Conservation (phyloP, 1,140 invertebrate genomes). For the Oryctes rhinoceros region DNA sequence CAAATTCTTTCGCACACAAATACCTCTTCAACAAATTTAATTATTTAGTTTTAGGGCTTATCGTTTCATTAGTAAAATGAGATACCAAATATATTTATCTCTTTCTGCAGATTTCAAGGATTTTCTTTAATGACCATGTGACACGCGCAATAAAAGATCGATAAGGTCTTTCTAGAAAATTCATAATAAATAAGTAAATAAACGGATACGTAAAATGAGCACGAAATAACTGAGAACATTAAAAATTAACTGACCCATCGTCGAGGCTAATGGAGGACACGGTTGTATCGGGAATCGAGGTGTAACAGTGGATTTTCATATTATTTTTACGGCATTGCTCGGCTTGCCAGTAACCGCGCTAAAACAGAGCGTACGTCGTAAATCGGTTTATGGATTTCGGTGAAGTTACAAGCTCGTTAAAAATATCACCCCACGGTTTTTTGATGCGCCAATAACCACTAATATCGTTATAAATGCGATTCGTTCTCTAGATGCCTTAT, state of each 20-base stretch:
- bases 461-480: slow-evolving; percentile 33
- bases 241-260: not conserved
- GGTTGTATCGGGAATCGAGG: not conserved
- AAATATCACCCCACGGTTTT: slow-evolving; percentile 12
- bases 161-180: too few relatives aligned
- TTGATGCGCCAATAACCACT: slow-evolving; percentile 31
- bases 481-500: slow-evolving; percentile 24
- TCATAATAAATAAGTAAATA: too few relatives aligned
- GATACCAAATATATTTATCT: too few relatives aligned
- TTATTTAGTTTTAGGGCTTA: too few relatives aligned
- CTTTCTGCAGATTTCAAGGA: too few relatives aligned
- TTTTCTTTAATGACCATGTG: too few relatives aligned
- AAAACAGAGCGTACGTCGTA: slow-evolving; percentile 3
- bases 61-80: too few relatives aligned
- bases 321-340: slow-evolving; percentile 17
- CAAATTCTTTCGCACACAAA: too few relatives aligned
- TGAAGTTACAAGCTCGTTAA: slow-evolving; percentile 37
- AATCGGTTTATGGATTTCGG: slow-evolving; percentile 36
- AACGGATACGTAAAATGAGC: too few relatives aligned
- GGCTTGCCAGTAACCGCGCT: slow-evolving; percentile 2
- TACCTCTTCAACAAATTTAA: too few relatives aligned
- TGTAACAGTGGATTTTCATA: slow-evolving; percentile 20
- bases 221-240: not conserved
- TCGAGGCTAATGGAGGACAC: not conserved
- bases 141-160: too few relatives aligned